These are phyloP conservation scores for Saccostrea glomerata DNA, from an alignment of 1,140 invertebrate genomes.

Conservation along the genomic window DNA sequence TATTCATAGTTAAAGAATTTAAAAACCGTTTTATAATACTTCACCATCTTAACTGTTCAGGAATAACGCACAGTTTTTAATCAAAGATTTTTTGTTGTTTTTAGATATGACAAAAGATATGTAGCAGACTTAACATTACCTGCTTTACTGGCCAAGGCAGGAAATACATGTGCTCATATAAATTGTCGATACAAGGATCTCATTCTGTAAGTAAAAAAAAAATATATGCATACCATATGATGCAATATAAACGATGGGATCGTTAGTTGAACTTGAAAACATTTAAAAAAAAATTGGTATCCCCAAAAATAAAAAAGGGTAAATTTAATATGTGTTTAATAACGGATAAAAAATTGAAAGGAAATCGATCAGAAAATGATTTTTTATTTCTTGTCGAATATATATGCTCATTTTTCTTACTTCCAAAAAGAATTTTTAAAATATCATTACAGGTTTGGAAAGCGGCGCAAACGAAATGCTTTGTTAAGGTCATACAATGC, in stretches of 20 bases:
- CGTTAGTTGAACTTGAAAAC: not conserved
- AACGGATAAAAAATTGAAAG: too few species aligned
- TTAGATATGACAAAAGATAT: conserved; percentile 18
- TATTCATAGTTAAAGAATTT: too few species aligned
- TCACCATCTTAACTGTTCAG: too few species aligned
- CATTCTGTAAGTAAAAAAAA: not conserved
- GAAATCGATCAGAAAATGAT: too few species aligned
- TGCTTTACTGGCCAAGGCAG: not conserved
- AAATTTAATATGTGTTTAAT: too few species aligned
- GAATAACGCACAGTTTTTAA: not conserved
- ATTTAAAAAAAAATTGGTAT: not conserved
- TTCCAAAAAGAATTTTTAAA: too few species aligned
- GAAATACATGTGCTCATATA: not conserved
- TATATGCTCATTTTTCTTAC: too few species aligned
- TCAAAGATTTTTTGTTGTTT: not conserved
- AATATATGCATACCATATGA: not conserved
- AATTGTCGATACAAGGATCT: conserved; percentile 1
- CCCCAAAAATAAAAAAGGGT: too few species aligned
- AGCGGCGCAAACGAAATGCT: not conserved
- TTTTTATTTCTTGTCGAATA: too few species aligned
- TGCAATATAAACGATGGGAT: not conserved
- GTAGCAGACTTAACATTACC: conserved; percentile 12
- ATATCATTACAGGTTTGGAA: not conserved
- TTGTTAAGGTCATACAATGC: not conserved
- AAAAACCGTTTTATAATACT: too few species aligned